Evolutionary conservation across 2,113 vertebrate species (phyloP).

Genomic region (Bungarus multicinctus): DNA sequence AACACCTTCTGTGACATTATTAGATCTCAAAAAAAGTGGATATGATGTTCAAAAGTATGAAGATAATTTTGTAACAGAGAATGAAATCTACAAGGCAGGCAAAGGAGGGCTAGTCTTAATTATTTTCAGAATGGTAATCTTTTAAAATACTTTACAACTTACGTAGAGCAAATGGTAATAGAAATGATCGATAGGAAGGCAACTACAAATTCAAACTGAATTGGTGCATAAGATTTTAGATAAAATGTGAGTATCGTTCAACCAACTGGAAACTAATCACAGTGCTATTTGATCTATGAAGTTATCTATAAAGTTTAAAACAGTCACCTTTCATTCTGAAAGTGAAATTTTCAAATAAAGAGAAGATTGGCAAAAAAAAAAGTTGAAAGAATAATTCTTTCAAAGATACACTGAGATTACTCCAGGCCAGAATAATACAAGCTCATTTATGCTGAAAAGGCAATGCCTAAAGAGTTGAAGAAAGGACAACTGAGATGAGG

Average conservation of each 20-base stretch:
- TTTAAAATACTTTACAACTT: neutral
- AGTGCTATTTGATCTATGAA: neutral
- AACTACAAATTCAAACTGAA: neutral
- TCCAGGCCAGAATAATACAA: neutral
- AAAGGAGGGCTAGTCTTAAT: neutral
- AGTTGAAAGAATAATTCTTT: neutral
- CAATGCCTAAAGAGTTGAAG: neutral
- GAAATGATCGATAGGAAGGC: neutral
- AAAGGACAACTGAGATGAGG: neutral
- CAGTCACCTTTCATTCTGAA: neutral
- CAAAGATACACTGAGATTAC: neutral
- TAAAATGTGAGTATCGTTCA: neutral
- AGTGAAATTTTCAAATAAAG: neutral
- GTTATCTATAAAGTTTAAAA: neutral
- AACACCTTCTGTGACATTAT: neutral
- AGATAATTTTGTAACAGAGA: neutral
- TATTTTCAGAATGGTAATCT: neutral
- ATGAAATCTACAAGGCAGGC: neutral
- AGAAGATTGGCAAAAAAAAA: neutral
- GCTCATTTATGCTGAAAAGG: neutral
- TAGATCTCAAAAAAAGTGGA: neutral
- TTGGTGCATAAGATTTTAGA: neutral
- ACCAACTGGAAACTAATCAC: neutral
- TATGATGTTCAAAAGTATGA: neutral
- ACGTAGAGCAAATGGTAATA: neutral